These are phyloP conservation scores for Neosilurus hyrtlii DNA, from an alignment of 2,797 vertebrate species.

Conservation along the genomic window DNA sequence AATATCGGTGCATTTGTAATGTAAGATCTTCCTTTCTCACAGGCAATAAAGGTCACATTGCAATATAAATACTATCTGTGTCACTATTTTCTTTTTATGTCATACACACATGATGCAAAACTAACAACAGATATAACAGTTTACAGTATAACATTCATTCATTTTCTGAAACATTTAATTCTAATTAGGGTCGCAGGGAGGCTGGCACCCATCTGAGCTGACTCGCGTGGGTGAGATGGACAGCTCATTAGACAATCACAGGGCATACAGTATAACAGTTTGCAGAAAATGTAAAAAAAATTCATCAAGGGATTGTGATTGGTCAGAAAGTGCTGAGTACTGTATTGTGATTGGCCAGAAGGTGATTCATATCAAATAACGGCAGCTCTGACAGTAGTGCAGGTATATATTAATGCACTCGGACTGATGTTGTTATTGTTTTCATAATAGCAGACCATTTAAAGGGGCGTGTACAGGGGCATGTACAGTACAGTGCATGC, in stretches of 20 bases:
- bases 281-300: too few species aligned
- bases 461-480: too few species aligned
- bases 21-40: constrained; percentile 70
- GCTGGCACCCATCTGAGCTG: too few species aligned
- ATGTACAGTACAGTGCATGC: neutral
- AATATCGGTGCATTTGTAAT: constrained; percentile 53
- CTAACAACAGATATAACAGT: neutral
- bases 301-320: neutral
- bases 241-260: too few species aligned
- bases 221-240: too few species aligned
- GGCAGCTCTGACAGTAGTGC: neutral
- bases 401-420: neutral
- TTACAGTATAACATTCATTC: too few species aligned
- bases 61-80: constrained; percentile 65
- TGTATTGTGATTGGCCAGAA: neutral
- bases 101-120: neutral
- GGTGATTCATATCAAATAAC: neutral
- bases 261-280: too few species aligned
- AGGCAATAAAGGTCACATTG: constrained; percentile 81
- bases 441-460: neutral
- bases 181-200: too few species aligned
- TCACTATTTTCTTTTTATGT: constrained; percentile 42
- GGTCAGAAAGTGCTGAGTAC: neutral
- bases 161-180: too few species aligned
- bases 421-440: neutral